These are phyloP conservation scores for Barnardius zonarius DNA, from an alignment of 2,113 vertebrate genomes.

Conservation along the genomic window DNA sequence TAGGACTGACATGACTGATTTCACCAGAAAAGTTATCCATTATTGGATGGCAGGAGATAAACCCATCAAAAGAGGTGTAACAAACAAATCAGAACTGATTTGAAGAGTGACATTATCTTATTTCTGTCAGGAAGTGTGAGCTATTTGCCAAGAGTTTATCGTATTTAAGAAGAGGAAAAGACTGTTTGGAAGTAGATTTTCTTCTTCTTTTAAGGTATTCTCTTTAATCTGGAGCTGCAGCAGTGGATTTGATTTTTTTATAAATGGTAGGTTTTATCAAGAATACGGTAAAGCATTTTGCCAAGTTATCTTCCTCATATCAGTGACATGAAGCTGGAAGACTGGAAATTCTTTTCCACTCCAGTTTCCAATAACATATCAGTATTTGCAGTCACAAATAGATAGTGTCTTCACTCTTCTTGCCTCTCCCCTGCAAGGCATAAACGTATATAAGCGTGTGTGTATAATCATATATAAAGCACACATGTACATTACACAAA, in stretches of 20 bases:
- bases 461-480: background rate
- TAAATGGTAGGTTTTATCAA: constrained; percentile 59
- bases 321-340: background rate
- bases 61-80: constrained; percentile 62
- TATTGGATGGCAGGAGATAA: constrained; percentile 64
- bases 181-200: constrained; percentile 21
- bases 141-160: constrained; percentile 46
- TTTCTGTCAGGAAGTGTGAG: constrained; percentile 53
- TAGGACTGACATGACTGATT: constrained; percentile 28
- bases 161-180: constrained; percentile 19
- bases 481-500: background rate
- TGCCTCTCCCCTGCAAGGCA: background rate
- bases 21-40: constrained; percentile 45
- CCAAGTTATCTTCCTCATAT: background rate
- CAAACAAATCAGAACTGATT: constrained; percentile 57
- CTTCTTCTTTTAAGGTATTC: constrained; percentile 23
- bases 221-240: constrained; percentile 59
- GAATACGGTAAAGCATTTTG: constrained; percentile 34
- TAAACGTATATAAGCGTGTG: background rate
- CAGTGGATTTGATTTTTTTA: constrained; percentile 49
- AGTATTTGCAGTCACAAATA: background rate
- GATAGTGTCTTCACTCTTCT: background rate
- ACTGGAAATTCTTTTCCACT: background rate
- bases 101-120: constrained; percentile 64
- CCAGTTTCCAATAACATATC: background rate